phyloP scores from a whole-genome alignment of 1,140 invertebrate species.

The Drosophila obscura region DNA sequence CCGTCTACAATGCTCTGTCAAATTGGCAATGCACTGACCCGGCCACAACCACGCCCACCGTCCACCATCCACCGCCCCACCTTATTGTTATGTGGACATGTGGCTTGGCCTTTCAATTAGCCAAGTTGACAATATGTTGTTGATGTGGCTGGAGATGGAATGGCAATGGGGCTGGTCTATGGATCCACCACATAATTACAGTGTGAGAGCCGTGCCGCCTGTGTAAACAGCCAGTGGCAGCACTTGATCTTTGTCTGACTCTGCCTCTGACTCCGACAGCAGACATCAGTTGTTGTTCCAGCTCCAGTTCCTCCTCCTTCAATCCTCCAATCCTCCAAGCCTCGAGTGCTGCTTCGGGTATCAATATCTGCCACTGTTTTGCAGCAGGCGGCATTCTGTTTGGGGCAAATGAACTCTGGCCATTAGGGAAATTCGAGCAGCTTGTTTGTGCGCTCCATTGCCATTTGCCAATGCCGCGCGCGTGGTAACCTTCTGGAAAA shows the following conservation, averaged over 20 bases:
- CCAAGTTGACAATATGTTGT: conserved; percentile 60
- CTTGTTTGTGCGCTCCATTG: conserved; percentile 49
- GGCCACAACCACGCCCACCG: conserved; percentile 23
- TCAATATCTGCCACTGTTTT: conserved; percentile 61
- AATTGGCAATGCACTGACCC: conserved; percentile 49
- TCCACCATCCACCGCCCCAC: conserved; percentile 12
- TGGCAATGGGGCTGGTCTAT: conserved; percentile 19
- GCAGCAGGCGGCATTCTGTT: not conserved
- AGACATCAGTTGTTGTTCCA: too few species aligned
- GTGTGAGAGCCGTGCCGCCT: conserved; percentile 68
- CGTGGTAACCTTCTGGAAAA: conserved; percentile 70
- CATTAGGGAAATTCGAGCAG: conserved; percentile 78
- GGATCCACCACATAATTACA: conserved; percentile 62
- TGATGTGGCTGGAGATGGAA: conserved; percentile 20
- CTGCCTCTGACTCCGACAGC: conserved; percentile 4
- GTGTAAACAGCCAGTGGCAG: conserved; percentile 59
- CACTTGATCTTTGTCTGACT: conserved; percentile 46
- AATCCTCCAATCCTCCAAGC: conserved; percentile 5
- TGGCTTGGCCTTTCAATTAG: conserved; percentile 50
- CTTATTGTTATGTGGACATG: conserved; percentile 52
- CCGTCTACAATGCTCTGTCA: not conserved
- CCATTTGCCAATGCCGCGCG: conserved; percentile 21
- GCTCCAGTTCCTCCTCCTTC: too few species aligned
- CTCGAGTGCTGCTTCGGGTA: conserved; percentile 16
- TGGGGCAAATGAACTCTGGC: conserved; percentile 75